Conservation (phyloP, 2,113 vertebrate genomes). For the Melanocharis versteri region DNA sequence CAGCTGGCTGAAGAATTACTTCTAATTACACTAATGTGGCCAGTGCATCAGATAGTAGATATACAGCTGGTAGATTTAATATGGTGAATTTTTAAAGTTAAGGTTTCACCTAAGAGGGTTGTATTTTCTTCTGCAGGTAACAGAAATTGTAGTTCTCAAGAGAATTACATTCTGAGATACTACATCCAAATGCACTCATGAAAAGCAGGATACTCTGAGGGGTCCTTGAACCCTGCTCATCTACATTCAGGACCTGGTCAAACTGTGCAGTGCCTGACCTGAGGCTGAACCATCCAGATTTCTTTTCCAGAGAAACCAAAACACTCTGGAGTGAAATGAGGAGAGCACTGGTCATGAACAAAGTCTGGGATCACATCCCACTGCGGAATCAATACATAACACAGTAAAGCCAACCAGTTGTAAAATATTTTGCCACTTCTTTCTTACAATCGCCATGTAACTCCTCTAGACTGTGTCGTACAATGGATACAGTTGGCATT, state of each 20-base stretch:
- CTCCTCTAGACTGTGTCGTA: background rate
- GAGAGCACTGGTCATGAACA: background rate
- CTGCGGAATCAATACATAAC: background rate
- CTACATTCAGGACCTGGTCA: background rate
- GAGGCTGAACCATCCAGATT: background rate
- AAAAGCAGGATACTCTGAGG: background rate
- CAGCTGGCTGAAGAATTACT: background rate
- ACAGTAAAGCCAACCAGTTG: background rate
- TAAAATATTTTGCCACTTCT: background rate
- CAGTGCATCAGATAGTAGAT: background rate
- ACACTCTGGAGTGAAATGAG: background rate
- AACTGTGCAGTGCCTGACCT: background rate
- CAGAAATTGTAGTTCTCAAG: background rate
- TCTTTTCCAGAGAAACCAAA: background rate
- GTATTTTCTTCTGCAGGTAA: background rate
- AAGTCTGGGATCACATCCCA: background rate
- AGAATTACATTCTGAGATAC: background rate
- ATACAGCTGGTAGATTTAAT: background rate
- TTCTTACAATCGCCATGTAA: background rate
- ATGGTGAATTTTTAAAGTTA: background rate
- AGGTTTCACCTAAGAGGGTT: background rate
- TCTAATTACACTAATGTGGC: background rate
- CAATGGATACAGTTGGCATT: background rate
- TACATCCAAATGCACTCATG: background rate
- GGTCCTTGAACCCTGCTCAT: background rate